Conservation (phyloP, 2,797 vertebrate genomes). For the Vespertilio murinus region DNA sequence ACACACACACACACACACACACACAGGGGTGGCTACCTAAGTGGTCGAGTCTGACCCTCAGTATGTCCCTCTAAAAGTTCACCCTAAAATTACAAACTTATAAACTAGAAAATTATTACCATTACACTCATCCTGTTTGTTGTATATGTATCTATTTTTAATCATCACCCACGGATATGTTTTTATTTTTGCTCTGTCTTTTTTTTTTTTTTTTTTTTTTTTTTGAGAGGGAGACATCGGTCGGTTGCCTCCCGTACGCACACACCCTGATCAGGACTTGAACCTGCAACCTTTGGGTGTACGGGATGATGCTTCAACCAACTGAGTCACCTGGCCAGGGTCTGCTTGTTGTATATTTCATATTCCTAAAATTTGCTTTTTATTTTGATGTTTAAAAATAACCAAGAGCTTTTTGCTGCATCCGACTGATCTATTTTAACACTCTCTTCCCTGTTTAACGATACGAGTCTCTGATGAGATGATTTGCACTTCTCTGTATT, state of each 20-base stretch:
- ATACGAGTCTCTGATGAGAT: slow-evolving; percentile 47
- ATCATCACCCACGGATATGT: neutral
- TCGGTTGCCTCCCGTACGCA: neutral
- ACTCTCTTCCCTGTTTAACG: slow-evolving; percentile 54
- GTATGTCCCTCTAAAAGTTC: too few species aligned
- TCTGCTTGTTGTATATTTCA: slow-evolving; percentile 17
- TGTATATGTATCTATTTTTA: neutral
- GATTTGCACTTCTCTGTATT: slow-evolving; percentile 9
- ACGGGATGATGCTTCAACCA: neutral
- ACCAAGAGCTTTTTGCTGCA: neutral
- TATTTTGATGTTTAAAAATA: slow-evolving; percentile 39
- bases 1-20: too few species aligned
- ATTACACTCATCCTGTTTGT: neutral
- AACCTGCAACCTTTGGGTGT: neutral
- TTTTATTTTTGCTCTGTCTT: neutral
- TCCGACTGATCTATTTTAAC: slow-evolving; percentile 51
- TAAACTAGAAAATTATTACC: too few species aligned
- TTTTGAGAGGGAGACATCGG: neutral
- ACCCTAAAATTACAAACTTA: too few species aligned
- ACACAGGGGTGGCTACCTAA: too few species aligned
- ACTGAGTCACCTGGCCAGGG: neutral
- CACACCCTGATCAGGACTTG: neutral
- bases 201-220: too few species aligned
- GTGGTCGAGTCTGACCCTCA: too few species aligned
- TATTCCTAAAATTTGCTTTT: slow-evolving; percentile 21